Conservation (phyloP, 2,113 vertebrate species). For the Nothocercus julius region DNA sequence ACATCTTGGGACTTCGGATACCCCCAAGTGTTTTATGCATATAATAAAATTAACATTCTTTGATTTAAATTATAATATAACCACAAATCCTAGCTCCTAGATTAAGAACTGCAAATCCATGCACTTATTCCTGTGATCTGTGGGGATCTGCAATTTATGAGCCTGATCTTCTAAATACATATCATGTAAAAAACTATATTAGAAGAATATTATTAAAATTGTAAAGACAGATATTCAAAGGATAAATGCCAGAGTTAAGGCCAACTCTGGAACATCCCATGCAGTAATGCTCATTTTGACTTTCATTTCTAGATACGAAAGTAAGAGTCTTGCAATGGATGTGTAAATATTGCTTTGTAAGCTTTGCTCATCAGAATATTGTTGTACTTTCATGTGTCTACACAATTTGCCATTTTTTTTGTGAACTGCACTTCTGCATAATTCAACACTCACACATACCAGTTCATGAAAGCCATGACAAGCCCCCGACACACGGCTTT, state of each 20-base stretch:
- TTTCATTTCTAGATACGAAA: background rate
- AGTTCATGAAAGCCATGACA: background rate
- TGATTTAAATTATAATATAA: slow-evolving; percentile 9
- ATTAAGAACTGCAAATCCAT: background rate
- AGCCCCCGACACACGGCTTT: background rate
- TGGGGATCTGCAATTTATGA: background rate
- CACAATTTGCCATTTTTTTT: background rate
- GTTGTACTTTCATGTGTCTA: background rate
- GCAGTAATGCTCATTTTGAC: background rate
- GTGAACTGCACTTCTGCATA: background rate
- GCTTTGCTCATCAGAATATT: background rate
- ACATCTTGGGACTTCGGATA: background rate
- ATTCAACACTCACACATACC: background rate
- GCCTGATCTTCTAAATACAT: background rate
- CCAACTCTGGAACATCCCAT: background rate
- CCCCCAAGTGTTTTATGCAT: background rate
- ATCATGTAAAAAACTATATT: background rate
- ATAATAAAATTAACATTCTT: background rate
- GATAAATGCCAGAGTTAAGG: background rate
- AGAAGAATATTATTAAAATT: background rate
- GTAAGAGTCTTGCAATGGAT: background rate
- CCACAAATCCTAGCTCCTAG: background rate
- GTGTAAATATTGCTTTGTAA: background rate
- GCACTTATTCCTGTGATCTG: background rate
- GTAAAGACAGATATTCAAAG: background rate